Conservation (phyloP, 2,888 invertebrate species). For the Oegoconia quadripuncta region DNA sequence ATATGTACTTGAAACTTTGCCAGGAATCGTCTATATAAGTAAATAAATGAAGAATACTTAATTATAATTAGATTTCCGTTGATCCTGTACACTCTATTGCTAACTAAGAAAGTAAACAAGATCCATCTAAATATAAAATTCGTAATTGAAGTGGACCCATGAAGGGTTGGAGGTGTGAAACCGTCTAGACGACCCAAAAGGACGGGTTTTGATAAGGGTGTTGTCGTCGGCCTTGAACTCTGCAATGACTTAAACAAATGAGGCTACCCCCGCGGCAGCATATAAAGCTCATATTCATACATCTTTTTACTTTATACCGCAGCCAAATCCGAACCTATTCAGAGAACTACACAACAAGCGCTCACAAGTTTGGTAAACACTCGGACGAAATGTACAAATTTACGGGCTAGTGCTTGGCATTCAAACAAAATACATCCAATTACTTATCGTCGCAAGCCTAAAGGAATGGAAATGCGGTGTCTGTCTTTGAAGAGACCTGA, state of each 20-base stretch:
- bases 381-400: conserved; percentile 47
- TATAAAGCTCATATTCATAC: conserved; percentile 32
- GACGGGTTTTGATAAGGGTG: conserved; percentile 73
- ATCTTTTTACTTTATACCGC: conserved; percentile 22
- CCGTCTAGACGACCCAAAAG: conserved; percentile 75
- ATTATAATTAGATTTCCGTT: neutral
- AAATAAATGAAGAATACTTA: too few species aligned
- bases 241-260: conserved; percentile 70
- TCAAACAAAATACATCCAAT: conserved; percentile 57
- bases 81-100: neutral
- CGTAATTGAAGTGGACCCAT: conserved; percentile 60
- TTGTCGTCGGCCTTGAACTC: conserved; percentile 73
- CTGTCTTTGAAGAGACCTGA: conserved; percentile 44
- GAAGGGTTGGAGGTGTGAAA: conserved; percentile 71
- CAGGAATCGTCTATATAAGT: too few species aligned
- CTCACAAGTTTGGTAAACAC: conserved; percentile 40
- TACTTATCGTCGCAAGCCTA: conserved; percentile 46
- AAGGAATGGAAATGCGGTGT: conserved; percentile 43
- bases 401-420: conserved; percentile 49
- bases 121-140: conserved; percentile 37
- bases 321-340: conserved; percentile 29
- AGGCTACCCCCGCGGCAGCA: conserved; percentile 47
- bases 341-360: conserved; percentile 33
- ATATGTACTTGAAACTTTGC: too few species aligned
- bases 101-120: neutral